phyloP scores from a whole-genome alignment of 2,113 vertebrate genomes.

The Helogale parvula region DNA sequence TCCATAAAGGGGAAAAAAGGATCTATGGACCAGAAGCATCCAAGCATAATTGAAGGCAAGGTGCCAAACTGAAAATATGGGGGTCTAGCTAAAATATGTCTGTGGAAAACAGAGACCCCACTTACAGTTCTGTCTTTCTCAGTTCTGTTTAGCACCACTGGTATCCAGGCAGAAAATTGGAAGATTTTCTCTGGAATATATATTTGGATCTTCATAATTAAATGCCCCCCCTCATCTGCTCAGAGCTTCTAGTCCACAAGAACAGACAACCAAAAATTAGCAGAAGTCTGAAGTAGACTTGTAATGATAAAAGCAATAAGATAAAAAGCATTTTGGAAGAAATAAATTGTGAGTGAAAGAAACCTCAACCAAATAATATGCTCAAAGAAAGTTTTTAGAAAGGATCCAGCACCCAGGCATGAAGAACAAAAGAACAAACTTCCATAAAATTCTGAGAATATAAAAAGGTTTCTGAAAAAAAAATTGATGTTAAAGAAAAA shows the following conservation, averaged over 20 bases:
- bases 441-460: background rate
- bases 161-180: background rate
- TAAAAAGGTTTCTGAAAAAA: background rate
- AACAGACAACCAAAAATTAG: background rate
- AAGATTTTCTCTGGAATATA: background rate
- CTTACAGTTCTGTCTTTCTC: background rate
- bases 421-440: background rate
- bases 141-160: background rate
- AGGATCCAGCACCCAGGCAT: background rate
- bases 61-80: background rate
- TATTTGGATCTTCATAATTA: background rate
- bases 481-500: background rate
- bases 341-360: background rate
- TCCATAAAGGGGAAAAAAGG: background rate
- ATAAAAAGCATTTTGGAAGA: background rate
- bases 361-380: background rate
- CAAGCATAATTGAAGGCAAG: background rate
- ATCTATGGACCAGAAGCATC: background rate
- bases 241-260: background rate
- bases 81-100: background rate
- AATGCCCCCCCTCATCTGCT: background rate
- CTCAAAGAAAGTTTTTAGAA: background rate
- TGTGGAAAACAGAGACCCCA: background rate
- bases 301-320: background rate
- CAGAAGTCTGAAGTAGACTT: background rate